Conservation (phyloP, 1,140 invertebrate genomes). For the Leptopilina boulardi region DNA sequence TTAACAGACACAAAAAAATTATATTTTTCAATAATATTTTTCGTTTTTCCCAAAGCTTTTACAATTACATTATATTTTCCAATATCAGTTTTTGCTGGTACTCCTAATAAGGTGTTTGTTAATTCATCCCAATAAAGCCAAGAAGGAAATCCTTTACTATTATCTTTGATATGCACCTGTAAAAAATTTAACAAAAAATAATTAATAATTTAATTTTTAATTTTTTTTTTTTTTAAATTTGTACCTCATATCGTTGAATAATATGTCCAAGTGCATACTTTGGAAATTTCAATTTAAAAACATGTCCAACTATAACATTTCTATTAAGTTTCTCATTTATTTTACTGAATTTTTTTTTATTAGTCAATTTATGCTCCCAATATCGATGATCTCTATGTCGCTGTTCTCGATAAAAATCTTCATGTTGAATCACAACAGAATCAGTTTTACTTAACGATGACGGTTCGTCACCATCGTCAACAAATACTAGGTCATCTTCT, state of each 20-base stretch:
- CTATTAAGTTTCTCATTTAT: conserved; percentile 66
- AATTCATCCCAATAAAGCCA: conserved; percentile 73
- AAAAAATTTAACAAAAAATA: conserved; percentile 5
- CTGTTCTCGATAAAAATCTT: conserved; percentile 33
- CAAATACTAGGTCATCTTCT: conserved; percentile 74
- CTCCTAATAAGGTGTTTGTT: conserved; percentile 75
- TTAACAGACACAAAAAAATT: conserved; percentile 79
- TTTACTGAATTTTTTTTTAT: conserved; percentile 51
- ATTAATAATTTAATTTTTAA: not conserved
- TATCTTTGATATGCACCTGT: not conserved
- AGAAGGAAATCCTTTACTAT: conserved; percentile 49
- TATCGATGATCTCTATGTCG: conserved; percentile 41
- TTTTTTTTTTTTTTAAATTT: not conserved
- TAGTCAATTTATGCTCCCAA: conserved; percentile 9
- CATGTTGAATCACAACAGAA: conserved; percentile 37
- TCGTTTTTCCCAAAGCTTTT: conserved; percentile 71
- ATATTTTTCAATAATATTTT: conserved; percentile 70
- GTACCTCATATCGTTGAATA: conserved; percentile 74
- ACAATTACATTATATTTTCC: conserved; percentile 77
- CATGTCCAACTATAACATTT: conserved; percentile 70
- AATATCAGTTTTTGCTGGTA: conserved; percentile 77
- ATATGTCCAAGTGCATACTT: conserved; percentile 72
- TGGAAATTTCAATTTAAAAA: conserved; percentile 73
- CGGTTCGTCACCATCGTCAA: conserved; percentile 67
- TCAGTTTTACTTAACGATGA: conserved; percentile 42